Evolutionary conservation across 1,140 invertebrate genomes (phyloP), one percentile per base, ranked within the genome.

Genomic region (Drosophila albomicans): DNA sequence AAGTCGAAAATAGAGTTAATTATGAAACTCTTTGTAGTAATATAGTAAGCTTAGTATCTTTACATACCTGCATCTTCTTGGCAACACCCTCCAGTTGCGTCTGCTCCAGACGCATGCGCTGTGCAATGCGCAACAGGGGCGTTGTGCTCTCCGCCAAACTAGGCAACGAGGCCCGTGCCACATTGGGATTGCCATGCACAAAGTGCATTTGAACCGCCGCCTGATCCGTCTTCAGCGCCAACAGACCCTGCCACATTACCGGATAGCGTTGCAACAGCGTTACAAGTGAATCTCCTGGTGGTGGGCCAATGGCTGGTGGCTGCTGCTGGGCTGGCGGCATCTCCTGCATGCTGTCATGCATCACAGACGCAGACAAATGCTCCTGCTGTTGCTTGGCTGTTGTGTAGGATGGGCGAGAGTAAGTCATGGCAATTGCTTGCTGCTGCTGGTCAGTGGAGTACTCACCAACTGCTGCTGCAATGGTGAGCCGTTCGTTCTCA

Each of bases 171-270:
- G 96, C 96, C 38, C 95, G 94, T 0, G 97, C 97, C 56, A 99
- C 96, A 78, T 95, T 94, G 1, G 96, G 96, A 94, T 98, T 99
- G 11, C 99, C 99, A 79, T 97, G 97, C 30, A 99, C 97, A 93
- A 98, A 98, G 93, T 99, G 98, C 98, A 99, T 99, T 93, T 99
- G 98, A 7, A 99, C 98, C 16, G 97, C 97, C 3, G 98, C 98
- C 81, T 97, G 97, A 93, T 99, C 98, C 93, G 98, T 99, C 93
- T 99, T 99, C 35, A 99, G 93, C 0, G 97, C 98, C 75, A 99
- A 92, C 38, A 98, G 93, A 1, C 98, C 98, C 94, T 99, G 97
- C 98, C 98, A 99, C 96, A 99, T 97, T 28, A 99, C 96, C 1
- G 97, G 97, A 93, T 98, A 98, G 30, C 96, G 95, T 95, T 97